phyloP scores from a whole-genome alignment of 2,888 invertebrate species.

The Lucinisca nassula region DNA sequence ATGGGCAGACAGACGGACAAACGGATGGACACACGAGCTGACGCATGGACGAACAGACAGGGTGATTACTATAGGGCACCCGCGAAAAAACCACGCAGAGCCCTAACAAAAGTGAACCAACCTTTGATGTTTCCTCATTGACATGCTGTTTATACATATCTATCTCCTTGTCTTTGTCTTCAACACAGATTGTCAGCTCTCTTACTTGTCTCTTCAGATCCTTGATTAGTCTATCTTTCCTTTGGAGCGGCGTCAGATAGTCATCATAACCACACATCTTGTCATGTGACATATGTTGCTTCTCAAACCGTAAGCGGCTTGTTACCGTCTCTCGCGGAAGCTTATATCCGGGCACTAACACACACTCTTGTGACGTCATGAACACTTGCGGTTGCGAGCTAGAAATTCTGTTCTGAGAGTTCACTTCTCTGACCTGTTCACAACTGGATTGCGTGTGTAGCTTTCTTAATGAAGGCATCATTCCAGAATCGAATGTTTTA shows the following conservation, averaged over 20 bases:
- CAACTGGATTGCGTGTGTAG: not conserved
- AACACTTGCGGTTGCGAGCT: slow-evolving; percentile 64
- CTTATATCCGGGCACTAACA: slow-evolving; percentile 65
- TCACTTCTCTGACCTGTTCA: slow-evolving; percentile 38
- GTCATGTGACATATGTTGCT: slow-evolving; percentile 73
- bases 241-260: slow-evolving; percentile 81
- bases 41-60: too few species aligned
- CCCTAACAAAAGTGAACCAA: too few species aligned
- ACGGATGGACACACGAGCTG: too few species aligned
- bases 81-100: too few species aligned
- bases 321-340: slow-evolving; percentile 74
- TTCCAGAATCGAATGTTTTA: slow-evolving; percentile 59
- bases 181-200: slow-evolving; percentile 70
- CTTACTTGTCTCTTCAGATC: slow-evolving; percentile 74
- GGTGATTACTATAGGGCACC: too few species aligned
- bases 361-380: slow-evolving; percentile 69
- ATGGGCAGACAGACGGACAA: too few species aligned
- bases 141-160: slow-evolving; percentile 69
- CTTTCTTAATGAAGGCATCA: not conserved
- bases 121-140: slow-evolving; percentile 69
- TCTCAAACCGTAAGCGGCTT: slow-evolving; percentile 77
- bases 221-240: slow-evolving; percentile 77
- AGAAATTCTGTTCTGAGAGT: not conserved
- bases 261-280: slow-evolving; percentile 48
- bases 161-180: slow-evolving; percentile 74